A percentile compares a stretch with the other conserved stretches of the same genome.
Evolutionary conservation across 2,113 vertebrate genomes (phyloP).

Genomic region (Arizona elegans): DNA sequence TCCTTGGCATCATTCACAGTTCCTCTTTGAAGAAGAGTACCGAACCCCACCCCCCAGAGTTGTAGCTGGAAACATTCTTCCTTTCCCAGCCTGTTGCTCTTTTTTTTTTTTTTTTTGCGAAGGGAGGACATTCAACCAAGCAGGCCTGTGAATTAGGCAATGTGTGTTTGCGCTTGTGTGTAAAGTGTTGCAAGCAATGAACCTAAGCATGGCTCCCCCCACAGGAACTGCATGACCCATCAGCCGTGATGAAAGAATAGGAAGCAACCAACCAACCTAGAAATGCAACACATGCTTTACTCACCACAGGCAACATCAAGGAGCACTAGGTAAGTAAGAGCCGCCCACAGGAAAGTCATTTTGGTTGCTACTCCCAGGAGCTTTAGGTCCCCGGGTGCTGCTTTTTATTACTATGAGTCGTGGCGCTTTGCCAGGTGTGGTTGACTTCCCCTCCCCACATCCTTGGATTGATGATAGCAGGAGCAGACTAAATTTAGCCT

Average conservation of each 20-base stretch:
- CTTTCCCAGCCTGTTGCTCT: neutral
- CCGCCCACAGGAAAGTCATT: conserved; percentile 59
- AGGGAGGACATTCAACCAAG: neutral
- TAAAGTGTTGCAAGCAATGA: neutral
- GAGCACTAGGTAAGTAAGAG: conserved; percentile 67
- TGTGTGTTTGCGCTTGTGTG: neutral
- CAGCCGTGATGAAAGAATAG: neutral
- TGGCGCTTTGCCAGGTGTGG: neutral
- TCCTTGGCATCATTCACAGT: neutral
- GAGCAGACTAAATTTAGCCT: conserved; percentile 5
- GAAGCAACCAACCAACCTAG: neutral
- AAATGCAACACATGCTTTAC: conserved; percentile 25
- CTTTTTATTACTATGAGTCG: neutral
- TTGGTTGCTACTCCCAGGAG: neutral
- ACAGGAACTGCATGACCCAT: neutral
- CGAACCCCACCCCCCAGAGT: too few relatives aligned
- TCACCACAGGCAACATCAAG: conserved; percentile 73
- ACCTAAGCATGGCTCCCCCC: neutral
- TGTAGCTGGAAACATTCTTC: neutral
- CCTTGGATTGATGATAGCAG: conserved; percentile 4
- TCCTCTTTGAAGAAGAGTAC: neutral
- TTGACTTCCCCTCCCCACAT: neutral
- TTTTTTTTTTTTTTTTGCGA: too few relatives aligned
- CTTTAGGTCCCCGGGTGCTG: accelerated
- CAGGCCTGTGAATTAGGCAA: neutral